These are phyloP conservation scores for Canis aureus DNA, from an alignment of 2,113 vertebrate genomes.

Conservation along the genomic window DNA sequence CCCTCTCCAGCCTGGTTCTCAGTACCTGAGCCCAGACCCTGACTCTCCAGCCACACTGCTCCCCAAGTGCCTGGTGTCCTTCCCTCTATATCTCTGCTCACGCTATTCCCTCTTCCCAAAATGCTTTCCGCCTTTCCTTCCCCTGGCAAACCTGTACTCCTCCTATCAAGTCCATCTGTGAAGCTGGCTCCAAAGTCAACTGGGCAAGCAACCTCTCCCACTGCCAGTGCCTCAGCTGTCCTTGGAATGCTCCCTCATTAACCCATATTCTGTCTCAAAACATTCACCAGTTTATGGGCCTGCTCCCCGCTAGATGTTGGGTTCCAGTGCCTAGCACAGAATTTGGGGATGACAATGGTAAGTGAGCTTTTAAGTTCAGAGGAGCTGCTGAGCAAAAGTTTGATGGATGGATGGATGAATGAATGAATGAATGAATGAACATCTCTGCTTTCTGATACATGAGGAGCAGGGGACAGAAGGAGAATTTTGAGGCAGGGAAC, in stretches of 20 bases:
- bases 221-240: background rate
- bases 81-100: background rate
- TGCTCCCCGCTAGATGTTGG: background rate
- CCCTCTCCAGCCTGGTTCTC: background rate
- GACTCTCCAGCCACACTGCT: background rate
- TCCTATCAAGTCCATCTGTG: background rate
- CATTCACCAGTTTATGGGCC: background rate
- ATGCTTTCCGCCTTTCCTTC: background rate
- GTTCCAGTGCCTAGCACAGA: background rate
- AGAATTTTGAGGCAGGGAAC: background rate
- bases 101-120: background rate
- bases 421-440: background rate
- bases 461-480: background rate
- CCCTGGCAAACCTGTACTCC: background rate
- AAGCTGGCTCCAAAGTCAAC: background rate
- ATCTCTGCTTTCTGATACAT: background rate
- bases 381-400: background rate
- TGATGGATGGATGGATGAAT: background rate
- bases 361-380: background rate
- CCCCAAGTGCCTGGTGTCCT: background rate
- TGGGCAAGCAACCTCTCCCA: background rate
- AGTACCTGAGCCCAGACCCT: background rate
- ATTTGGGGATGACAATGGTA: background rate
- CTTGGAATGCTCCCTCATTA: background rate
- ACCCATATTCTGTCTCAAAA: background rate